Evolutionary conservation across 2,113 vertebrate genomes (phyloP), one percentile per base, ranked within the genome.

Genomic region (Amazona guildingii): DNA sequence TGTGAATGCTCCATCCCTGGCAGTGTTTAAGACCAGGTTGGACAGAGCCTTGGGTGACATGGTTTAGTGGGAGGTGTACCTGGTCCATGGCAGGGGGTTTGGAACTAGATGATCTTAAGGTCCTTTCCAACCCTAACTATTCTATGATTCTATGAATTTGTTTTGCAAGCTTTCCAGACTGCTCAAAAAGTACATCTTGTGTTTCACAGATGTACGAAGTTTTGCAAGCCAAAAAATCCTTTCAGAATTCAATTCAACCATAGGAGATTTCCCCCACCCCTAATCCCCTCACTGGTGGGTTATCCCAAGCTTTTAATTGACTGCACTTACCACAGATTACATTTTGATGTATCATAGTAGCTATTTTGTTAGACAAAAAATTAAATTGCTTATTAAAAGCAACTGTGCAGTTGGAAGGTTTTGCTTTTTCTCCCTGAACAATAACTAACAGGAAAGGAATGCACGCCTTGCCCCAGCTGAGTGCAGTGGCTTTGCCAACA

Each of bases 371-470:
- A 83, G 55, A 13, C 37, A 68, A 59, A n/a, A 59, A 23, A n/a
- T 59, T 59, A 59, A 59, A 59, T 59, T 35, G 62, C 83, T 86
- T 86, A 64, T 46, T 54, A 52, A 86, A 80, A 80, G 59, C 83
- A 52, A 43, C 41, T 75, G 89, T 62, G 91, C 57, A 25, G 33
- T 7, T 69, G 63, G 82, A 31, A 88, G 54, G 70, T 59, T 82
- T 93, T 85, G 66, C 31, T 52, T 79, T 66, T 91, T 83, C 87
- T 89, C 89, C 86, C 75, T 52, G 31, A 92, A 91, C 81, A 79
- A 67, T 81, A 61, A 6, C 69, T 84, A 79, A 79, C n/a, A 62
- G 69, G 67, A 73, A 37, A 77, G 76, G 87, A 84, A 81, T 48
- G 83, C 46, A 5, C 6, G 84, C 78, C 84, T 54, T 13, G 0